phyloP scores from a whole-genome alignment of 2,888 invertebrate genomes.

The Neoscelio sp. region DNA sequence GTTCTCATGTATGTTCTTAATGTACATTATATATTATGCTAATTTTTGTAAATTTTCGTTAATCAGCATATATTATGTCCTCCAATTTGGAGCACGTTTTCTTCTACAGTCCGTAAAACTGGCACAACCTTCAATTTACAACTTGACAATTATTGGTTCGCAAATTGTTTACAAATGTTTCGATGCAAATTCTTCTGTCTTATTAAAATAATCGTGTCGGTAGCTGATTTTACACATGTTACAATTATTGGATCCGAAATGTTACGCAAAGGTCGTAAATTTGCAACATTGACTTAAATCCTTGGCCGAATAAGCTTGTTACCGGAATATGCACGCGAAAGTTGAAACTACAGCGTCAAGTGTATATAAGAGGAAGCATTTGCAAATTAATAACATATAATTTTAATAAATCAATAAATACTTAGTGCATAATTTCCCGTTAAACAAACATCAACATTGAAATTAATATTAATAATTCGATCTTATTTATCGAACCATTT shows the following conservation, averaged over 20 bases:
- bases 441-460: neutral
- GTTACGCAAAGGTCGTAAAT: slow-evolving; percentile 25
- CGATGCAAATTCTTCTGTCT: slow-evolving; percentile 6
- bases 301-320: slow-evolving; percentile 27
- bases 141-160: no score
- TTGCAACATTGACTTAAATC: slow-evolving; percentile 6
- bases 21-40: no score
- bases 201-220: slow-evolving; percentile 21
- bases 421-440: slow-evolving; percentile 10
- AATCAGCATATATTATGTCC: slow-evolving; percentile 46
- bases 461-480: neutral
- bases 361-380: neutral
- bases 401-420: slow-evolving; percentile 3
- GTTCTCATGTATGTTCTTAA: no score
- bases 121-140: no score
- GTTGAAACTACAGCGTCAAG: slow-evolving; percentile 19
- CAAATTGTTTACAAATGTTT: no score
- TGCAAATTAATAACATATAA: neutral
- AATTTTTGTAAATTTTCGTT: slow-evolving; percentile 58
- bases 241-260: slow-evolving; percentile 32
- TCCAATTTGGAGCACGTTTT: no score
- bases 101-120: no score
- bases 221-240: slow-evolving; percentile 9
- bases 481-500: slow-evolving; percentile 1
- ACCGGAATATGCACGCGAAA: slow-evolving; percentile 10